phyloP scores from a whole-genome alignment of 2,888 invertebrate species.

The Pseudococcus longispinus region DNA sequence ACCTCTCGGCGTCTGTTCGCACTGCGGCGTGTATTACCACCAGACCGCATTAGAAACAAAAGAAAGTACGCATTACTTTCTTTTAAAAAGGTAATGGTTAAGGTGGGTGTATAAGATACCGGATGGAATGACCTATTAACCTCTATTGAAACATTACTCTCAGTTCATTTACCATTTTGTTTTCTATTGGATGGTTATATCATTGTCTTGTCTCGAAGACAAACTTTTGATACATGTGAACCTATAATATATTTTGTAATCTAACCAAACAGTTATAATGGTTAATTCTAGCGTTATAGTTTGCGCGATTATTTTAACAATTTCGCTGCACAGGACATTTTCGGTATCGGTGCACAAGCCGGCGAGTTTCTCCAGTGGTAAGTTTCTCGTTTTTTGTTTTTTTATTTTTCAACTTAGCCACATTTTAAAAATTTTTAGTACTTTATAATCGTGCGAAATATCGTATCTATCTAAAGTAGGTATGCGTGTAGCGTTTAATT shows the following conservation, averaged over 20 bases:
- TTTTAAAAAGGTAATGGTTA: conserved; percentile 46
- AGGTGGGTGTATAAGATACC: conserved; percentile 52
- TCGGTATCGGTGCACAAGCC: conserved; percentile 37
- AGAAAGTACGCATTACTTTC: conserved; percentile 55
- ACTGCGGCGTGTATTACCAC: conserved; percentile 2
- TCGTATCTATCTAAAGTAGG: not conserved
- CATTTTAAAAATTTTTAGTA: not conserved
- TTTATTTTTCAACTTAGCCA: not conserved
- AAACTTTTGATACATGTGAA: conserved; percentile 48
- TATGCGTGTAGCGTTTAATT: not conserved
- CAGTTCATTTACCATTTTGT: conserved; percentile 54
- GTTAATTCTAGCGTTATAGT: conserved; percentile 44
- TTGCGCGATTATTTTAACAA: conserved; percentile 52
- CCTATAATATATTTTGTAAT: conserved; percentile 54
- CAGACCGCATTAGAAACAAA: conserved; percentile 53
- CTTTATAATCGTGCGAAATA: not conserved
- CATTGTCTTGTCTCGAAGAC: conserved; percentile 49
- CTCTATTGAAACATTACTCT: conserved; percentile 48
- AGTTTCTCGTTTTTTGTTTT: conserved; percentile 23
- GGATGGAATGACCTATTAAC: conserved; percentile 55
- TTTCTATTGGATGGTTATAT: conserved; percentile 54
- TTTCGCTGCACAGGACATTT: conserved; percentile 38
- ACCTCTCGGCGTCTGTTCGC: not conserved
- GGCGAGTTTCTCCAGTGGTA: conserved; percentile 5
- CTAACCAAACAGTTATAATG: conserved; percentile 24